Evolutionary conservation across 2,888 invertebrate genomes (phyloP), one percentile per base, ranked within the genome.

Genomic region (Phaonia tiefii): DNA sequence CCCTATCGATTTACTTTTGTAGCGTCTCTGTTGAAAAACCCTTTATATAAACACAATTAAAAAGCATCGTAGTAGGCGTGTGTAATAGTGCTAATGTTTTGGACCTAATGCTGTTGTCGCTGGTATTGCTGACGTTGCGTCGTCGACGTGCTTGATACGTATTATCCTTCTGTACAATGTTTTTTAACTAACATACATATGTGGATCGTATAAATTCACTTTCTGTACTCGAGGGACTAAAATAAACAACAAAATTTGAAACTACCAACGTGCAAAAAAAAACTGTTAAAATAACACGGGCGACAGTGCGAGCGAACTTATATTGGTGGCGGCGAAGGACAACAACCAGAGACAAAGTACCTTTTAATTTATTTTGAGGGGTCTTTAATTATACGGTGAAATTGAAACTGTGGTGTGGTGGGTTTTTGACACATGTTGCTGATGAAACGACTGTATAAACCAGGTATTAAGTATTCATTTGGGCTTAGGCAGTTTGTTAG

Each of bases 231-330:
- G 13, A 63, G 42, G 63, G 63, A 63, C 39, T 63, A 42, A 42
- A 63, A 63, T 63, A 63, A 42, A 63, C 42, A 42, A 42, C 31
- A 31, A 63, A 63, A 22, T 22, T 54, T 54, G 39, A 63, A 63
- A 63, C 42, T 63, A 63, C n/a, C n/a, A n/a, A n/a, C 63, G 39
- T 63, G 63, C 63, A 63, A 42, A 63, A 60, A 60, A 1, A 15
- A 46, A 46, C 8, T 31, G 20, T 60, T 39, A 60, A 60, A 63
- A 63, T 5, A 42, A 42, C 42, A 63, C 37, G 20, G 42, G 11
- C 22, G 44, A n/a, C n/a, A n/a, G n/a, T 54, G 63, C 39, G 63
- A 20, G 4, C n/a, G n/a, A n/a, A n/a, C n/a, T n/a, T n/a, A n/a
- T n/a, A n/a, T n/a, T n/a, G 60, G 31, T 31, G 31, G 31, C 31